Evolutionary conservation across 2,888 invertebrate genomes (phyloP).

Genomic region (Drosophila demipolita): DNA sequence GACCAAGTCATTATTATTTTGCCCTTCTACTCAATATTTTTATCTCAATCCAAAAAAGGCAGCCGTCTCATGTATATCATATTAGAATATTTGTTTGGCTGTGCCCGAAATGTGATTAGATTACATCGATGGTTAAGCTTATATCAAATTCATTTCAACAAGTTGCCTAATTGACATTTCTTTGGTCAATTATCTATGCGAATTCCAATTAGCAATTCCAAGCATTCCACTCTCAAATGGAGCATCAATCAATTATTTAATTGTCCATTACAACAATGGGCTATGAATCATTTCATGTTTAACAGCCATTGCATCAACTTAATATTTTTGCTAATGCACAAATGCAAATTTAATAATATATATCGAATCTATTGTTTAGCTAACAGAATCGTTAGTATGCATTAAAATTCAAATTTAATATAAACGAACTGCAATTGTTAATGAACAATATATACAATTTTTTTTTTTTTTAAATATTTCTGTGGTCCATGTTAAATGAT

Average conservation of each 20-base stretch:
- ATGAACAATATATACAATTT: too few species aligned
- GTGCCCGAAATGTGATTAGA: constrained; percentile 8
- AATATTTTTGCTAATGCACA: neutral
- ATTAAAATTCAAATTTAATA: neutral
- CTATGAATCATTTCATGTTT: too few species aligned
- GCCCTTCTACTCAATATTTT: neutral
- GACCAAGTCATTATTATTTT: neutral
- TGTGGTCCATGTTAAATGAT: neutral
- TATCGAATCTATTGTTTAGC: neutral
- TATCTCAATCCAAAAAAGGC: constrained; percentile 3
- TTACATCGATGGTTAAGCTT: neutral
- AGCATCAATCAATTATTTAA: neutral
- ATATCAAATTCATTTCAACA: neutral
- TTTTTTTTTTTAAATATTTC: too few species aligned
- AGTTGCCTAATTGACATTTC: neutral
- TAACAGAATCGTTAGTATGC: neutral
- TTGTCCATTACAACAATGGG: neutral
- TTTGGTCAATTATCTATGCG: neutral
- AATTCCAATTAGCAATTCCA: neutral
- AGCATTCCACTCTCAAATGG: neutral
- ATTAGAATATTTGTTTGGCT: neutral
- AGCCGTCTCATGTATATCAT: constrained; percentile 13
- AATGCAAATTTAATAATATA: neutral
- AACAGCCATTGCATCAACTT: too few species aligned
- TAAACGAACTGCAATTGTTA: neutral